Conservation (phyloP, 2,113 vertebrate species). For the Etheostoma cragini region DNA sequence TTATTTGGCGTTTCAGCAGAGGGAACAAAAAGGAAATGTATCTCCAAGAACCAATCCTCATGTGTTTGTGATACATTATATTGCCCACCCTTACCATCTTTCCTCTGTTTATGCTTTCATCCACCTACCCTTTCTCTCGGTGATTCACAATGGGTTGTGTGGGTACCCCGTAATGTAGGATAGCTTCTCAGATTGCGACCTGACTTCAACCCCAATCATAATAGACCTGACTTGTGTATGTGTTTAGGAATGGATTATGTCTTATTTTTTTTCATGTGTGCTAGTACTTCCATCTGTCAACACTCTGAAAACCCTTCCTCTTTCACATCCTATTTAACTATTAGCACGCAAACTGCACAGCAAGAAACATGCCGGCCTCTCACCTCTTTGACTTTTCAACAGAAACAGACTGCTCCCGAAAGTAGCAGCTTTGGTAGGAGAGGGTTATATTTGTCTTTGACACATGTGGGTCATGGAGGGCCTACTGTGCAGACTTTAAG, state of each 20-base stretch:
- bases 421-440: slow-evolving; percentile 52
- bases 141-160: slow-evolving; percentile 40
- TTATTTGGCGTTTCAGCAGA: slow-evolving; percentile 20
- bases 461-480: slow-evolving; percentile 69
- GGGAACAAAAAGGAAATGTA: neutral
- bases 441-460: slow-evolving; percentile 79
- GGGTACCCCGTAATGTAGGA: slow-evolving; percentile 37
- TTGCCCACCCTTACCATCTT: slow-evolving; percentile 3
- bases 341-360: slow-evolving; percentile 33
- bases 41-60: slow-evolving; percentile 27
- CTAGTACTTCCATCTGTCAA: slow-evolving; percentile 49
- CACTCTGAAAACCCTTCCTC: slow-evolving; percentile 50
- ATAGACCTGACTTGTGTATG: slow-evolving; percentile 9
- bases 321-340: slow-evolving; percentile 68
- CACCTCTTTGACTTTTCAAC: slow-evolving; percentile 60
- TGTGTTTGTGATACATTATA: slow-evolving; percentile 28
- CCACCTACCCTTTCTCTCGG: neutral
- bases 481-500: slow-evolving; percentile 43
- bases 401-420: slow-evolving; percentile 49
- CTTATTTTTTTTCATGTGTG: neutral
- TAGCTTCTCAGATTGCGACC: neutral
- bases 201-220: neutral
- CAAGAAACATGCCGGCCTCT: slow-evolving; percentile 41
- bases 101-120: slow-evolving; percentile 26
- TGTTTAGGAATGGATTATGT: slow-evolving; percentile 15